phyloP scores from a whole-genome alignment of 2,888 invertebrate species.

The Nemoura dubitans region DNA sequence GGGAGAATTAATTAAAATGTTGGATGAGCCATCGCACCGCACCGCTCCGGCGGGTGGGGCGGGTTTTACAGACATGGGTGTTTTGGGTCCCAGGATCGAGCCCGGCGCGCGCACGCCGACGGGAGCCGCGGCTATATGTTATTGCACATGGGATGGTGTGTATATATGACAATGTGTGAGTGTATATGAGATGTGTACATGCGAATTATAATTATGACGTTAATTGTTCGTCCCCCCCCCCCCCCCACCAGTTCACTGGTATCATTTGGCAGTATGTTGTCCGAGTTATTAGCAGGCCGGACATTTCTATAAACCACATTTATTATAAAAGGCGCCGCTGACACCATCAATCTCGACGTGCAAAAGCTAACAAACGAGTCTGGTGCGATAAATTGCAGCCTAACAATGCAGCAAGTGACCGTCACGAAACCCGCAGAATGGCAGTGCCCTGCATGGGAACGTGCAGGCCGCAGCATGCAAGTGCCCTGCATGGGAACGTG shows the following conservation, averaged over 20 bases:
- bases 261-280: constrained; percentile 21
- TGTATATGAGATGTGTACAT: not conserved
- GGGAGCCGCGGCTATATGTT: not conserved
- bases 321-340: not conserved
- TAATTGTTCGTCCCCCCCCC: not conserved
- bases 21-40: not conserved
- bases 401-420: not conserved
- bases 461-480: no score
- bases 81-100: constrained; percentile 16
- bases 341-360: not conserved
- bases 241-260: not conserved
- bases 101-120: not conserved
- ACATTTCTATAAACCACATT: constrained; percentile 16
- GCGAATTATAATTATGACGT: constrained; percentile 1
- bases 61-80: not conserved
- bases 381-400: not conserved
- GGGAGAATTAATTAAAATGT: constrained; percentile 38
- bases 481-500: no score
- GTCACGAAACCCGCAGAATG: not conserved
- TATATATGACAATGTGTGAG: not conserved
- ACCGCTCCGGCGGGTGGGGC: constrained; percentile 19
- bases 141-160: not conserved
- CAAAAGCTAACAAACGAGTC: not conserved
- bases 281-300: constrained; percentile 12
- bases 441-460: no score